Percentiles rank a stretch among this genome's conserved stretches.
These are phyloP conservation scores for Brenthis ino DNA, from an alignment of 2,888 invertebrate species.

Conservation along the genomic window DNA sequence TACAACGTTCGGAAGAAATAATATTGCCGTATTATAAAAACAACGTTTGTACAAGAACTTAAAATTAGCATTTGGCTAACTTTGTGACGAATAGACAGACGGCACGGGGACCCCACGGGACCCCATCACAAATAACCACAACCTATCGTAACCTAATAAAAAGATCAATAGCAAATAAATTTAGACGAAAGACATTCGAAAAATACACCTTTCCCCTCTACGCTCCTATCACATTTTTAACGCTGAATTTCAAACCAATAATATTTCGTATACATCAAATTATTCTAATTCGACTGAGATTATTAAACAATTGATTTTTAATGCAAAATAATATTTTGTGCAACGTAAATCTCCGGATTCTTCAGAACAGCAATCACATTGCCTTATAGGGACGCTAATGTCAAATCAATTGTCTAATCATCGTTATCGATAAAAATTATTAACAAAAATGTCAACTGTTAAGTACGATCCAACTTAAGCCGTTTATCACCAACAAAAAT, in stretches of 20 bases:
- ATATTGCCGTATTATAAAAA: slow-evolving; percentile 70
- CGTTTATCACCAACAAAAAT: slow-evolving; percentile 48
- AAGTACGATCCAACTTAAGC: slow-evolving; percentile 43
- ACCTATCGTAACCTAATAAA: slow-evolving; percentile 63
- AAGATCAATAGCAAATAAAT: slow-evolving; percentile 59
- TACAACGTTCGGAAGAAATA: slow-evolving; percentile 76
- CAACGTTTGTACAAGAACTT: slow-evolving; percentile 70
- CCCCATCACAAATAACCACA: slow-evolving; percentile 68
- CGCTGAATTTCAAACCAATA: slow-evolving; percentile 59
- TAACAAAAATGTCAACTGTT: slow-evolving; percentile 42
- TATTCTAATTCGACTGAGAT: slow-evolving; percentile 56
- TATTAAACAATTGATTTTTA: slow-evolving; percentile 36
- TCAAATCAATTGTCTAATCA: slow-evolving; percentile 39
- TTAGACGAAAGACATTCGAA: slow-evolving; percentile 68
- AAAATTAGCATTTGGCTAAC: slow-evolving; percentile 73
- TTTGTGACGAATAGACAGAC: slow-evolving; percentile 62
- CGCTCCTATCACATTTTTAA: slow-evolving; percentile 71
- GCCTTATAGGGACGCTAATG: slow-evolving; percentile 28
- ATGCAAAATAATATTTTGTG: slow-evolving; percentile 4
- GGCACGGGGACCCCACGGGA: slow-evolving; percentile 47
- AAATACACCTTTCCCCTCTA: slow-evolving; percentile 60
- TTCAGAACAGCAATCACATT: slow-evolving; percentile 33
- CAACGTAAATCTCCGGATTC: slow-evolving; percentile 2
- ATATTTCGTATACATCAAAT: slow-evolving; percentile 76
- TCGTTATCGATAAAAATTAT: slow-evolving; percentile 38